Percentiles rank a stretch among this genome's conserved stretches.
These are phyloP conservation scores for Ctenodactylus gundi DNA, from an alignment of 2,113 vertebrate species.

Conservation along the genomic window DNA sequence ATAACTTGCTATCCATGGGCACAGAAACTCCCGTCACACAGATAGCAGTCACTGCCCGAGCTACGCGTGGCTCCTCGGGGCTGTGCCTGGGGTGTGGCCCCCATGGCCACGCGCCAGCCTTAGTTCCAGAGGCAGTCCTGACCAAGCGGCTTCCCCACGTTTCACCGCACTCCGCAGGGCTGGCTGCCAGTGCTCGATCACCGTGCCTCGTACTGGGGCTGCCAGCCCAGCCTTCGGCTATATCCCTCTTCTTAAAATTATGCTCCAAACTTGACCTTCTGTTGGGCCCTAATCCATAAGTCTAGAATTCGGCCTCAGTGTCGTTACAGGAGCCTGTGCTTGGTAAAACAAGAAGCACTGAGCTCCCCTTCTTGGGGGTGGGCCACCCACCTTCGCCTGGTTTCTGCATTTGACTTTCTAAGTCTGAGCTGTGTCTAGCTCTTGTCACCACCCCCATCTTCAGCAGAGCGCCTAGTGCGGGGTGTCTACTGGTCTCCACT, in stretches of 20 bases:
- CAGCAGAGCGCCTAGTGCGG: background rate
- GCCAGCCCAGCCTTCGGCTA: background rate
- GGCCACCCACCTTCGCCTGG: background rate
- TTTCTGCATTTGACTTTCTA: background rate
- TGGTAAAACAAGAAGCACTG: background rate
- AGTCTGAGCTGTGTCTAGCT: background rate
- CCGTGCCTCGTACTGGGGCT: too few species aligned
- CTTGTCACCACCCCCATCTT: background rate
- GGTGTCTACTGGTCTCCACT: background rate
- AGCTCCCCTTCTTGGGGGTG: background rate
- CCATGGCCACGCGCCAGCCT: background rate
- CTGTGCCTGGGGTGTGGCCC: background rate
- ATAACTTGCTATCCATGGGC: accelerated
- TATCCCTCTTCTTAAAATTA: slow-evolving; percentile 1
- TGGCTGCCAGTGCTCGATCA: background rate
- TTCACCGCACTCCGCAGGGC: too few species aligned
- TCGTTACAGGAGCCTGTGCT: background rate
- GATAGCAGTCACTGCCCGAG: background rate
- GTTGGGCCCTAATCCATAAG: background rate
- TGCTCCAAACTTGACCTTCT: background rate
- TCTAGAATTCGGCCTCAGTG: background rate
- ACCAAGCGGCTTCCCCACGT: background rate
- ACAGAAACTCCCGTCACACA: background rate
- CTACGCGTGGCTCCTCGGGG: background rate
- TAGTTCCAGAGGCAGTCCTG: background rate